Base-by-base conservation (phyloP, 2,888 invertebrate species). In the Euproctis similis region DNA sequence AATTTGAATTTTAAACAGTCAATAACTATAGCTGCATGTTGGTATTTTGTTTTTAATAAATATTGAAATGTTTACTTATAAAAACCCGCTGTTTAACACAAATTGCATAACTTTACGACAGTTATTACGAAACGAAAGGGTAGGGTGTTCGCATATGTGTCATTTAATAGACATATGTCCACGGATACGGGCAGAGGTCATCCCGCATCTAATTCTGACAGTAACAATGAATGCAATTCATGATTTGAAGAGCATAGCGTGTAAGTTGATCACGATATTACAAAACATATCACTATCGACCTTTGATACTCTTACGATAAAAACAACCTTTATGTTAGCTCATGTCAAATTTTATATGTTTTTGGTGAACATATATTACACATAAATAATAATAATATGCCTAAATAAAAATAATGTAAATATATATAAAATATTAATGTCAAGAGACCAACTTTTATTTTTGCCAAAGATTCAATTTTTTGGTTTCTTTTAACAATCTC, bases 211-310 rank as follows among this genome's bases (percentile, higher is more conserved):
- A 35, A 39, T 38, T 46, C 36, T 28, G 33, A 50, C 53, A 57
- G 73, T 56, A 68, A 68, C 68, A 78, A 76, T 68, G 51, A 48
- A 53, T 54, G 53, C 68, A 71, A 70, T 69, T 67, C 69, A 69
- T 64, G 63, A 60, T 55, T 61, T 38, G 39, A 40, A 52, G 49
- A 43, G 14, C 4, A 6, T 40, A 46, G 41, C 50, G 59, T 56
- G 59, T 68, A 61, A 70, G 65, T 46, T 57, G 61, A 62, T 66
- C 59, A 55, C 47, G 43, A 53, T 52, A 55, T 74, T 68, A 59
- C 59, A 53, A 55, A 73, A 75, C 46, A 44, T 53, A 55, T 63
- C 57, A 55, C 53, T 41, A 42, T 49, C 53, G 61, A 62, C 59
- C 63, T 70, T 64, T 64, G 52, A 47, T 35, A 42, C 56, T 52